A percentile compares a stretch with the other conserved stretches of the same genome.
Conservation (phyloP, 1,140 invertebrate species). For the Trichonephila clavipes region DNA sequence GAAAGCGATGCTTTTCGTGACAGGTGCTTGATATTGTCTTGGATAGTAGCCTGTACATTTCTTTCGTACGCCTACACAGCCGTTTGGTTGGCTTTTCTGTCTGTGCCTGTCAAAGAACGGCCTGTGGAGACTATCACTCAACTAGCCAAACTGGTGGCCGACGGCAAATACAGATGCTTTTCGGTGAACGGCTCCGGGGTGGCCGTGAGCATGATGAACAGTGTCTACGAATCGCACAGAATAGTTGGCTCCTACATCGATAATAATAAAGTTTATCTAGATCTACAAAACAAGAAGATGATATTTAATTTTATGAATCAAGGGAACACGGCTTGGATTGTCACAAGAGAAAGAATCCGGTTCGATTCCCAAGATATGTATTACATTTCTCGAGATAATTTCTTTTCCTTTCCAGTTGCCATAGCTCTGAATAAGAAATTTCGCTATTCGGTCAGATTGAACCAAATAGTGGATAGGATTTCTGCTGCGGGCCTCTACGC, state of each 20-base stretch:
- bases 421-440: conserved; percentile 13
- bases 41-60: neutral
- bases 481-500: conserved; percentile 4
- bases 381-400: conserved; percentile 28
- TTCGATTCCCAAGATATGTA: conserved; percentile 1
- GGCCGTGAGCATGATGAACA: too few species aligned
- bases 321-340: neutral
- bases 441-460: neutral
- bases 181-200: too few species aligned
- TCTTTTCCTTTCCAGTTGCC: neutral
- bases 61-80: neutral
- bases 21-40: neutral
- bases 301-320: neutral
- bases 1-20: neutral
- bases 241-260: neutral
- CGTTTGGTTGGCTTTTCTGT: conserved; percentile 16
- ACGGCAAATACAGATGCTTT: neutral
- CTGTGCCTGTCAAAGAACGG: neutral
- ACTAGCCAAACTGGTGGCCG: neutral
- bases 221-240: neutral
- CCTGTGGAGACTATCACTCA: neutral
- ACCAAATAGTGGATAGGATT: conserved; percentile 2
- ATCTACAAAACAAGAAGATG: neutral
- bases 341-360: neutral
- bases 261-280: conserved; percentile 5